Evolutionary conservation across 2,113 vertebrate genomes (phyloP), one percentile per base, ranked within the genome.

Genomic region (Petromus typicus): DNA sequence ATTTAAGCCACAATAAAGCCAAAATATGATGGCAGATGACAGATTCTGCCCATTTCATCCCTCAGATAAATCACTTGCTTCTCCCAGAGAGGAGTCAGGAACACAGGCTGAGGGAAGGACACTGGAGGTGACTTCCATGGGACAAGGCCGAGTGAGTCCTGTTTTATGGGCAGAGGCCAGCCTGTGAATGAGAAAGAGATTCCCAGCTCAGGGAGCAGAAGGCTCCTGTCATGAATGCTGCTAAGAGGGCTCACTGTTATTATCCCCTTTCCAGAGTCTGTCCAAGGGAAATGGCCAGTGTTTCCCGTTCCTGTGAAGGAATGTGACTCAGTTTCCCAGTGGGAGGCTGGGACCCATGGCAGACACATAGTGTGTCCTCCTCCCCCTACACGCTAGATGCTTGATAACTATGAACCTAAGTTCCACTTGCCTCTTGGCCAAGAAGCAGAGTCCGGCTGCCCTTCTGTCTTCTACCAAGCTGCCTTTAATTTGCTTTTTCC

Each of bases 251-350:
- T 34, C 20, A 3, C 57, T 69, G 0, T 88, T 63, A 89, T 63
- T 30, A 12, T 69, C 75, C 32, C 63, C 75, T 76, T 83, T 79
- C 37, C 61, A 75, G 57, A 84, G 71, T 59, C 64, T 91, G 40
- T 56, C 56, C 20, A 71, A 78, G 57, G 56, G 82, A 82, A 78
- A 56, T 27, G 10, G 7, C 6, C 48, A 3, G 66, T 23, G 3
- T 71, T 27, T 85, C 37, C 37, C 12, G 71, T 45, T 92, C 43
- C n/a, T 34, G 1, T 40, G 59, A 56, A 9, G n/a, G 54, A 17
- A 37, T 61, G 4, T 34, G 76, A 87, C 57, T 51, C 71, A 13
- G 34, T 34, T 51, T 40, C 25, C 64, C 22, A 25, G 7, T 25
- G 64, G 20, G 25, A 93, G n/a, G 25, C 48, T 25, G 76, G 37